Percentiles rank a stretch among this genome's conserved stretches.
These are phyloP conservation scores for Amblyopsis hoosieri DNA, from an alignment of 2,797 vertebrate genomes.

Conservation along the genomic window DNA sequence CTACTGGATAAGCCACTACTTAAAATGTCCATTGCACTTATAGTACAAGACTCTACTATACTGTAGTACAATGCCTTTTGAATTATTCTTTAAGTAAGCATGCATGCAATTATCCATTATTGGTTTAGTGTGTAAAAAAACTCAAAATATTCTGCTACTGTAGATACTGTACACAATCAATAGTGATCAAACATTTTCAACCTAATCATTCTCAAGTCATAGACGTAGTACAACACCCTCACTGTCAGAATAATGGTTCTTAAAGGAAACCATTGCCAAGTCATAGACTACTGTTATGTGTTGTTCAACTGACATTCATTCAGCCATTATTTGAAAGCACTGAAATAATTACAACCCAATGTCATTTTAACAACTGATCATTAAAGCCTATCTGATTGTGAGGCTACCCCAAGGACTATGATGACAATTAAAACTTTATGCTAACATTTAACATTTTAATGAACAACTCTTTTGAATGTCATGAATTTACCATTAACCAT, in stretches of 20 bases:
- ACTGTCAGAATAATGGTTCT: conserved; percentile 51
- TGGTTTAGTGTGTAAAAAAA: too few relatives aligned
- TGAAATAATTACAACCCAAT: conserved; percentile 36
- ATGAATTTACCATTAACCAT: conserved; percentile 26
- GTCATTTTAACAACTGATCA: conserved; percentile 48
- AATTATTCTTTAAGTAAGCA: too few relatives aligned
- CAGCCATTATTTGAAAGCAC: conserved; percentile 44
- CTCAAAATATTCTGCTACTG: neutral
- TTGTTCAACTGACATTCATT: conserved; percentile 42
- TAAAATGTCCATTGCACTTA: too few relatives aligned
- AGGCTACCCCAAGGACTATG: conserved; percentile 3
- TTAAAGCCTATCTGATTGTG: conserved; percentile 24
- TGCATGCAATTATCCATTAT: too few relatives aligned
- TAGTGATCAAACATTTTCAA: conserved; percentile 15
- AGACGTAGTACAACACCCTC: conserved; percentile 32
- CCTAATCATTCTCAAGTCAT: conserved; percentile 11
- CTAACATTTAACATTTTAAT: conserved; percentile 35
- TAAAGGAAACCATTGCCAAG: conserved; percentile 31
- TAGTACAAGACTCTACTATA: too few relatives aligned
- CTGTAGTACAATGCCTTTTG: too few relatives aligned
- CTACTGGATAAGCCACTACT: too few relatives aligned
- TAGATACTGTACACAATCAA: conserved; percentile 3
- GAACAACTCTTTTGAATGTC: conserved; percentile 25
- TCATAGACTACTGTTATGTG: conserved; percentile 27
- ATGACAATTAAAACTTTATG: conserved; percentile 38